Evolutionary conservation across 2,888 invertebrate genomes (phyloP).

Genomic region (Endomychus coccineus): DNA sequence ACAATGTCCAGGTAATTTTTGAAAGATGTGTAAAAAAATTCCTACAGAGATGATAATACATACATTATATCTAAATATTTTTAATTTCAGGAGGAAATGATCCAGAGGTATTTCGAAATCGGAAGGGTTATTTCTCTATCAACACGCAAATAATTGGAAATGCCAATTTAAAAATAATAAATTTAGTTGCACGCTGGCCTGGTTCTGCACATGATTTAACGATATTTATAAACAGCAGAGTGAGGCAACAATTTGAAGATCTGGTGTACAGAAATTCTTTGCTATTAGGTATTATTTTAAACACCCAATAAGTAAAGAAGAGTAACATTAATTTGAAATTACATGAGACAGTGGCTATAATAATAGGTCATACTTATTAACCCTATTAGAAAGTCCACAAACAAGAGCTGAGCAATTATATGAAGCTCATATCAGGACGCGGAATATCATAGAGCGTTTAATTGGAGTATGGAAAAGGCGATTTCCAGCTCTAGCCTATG

Average conservation of each 20-base stretch:
- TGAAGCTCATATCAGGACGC: slow-evolving; percentile 21
- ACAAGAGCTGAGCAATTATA: slow-evolving; percentile 19
- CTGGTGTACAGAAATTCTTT: slow-evolving; percentile 4
- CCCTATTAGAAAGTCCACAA: slow-evolving; percentile 19
- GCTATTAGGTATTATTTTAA: slow-evolving; percentile 9
- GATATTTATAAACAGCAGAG: slow-evolving; percentile 17
- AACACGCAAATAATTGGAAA: slow-evolving; percentile 28
- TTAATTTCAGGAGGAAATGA: neutral
- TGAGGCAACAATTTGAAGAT: slow-evolving; percentile 9
- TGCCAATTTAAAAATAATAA: slow-evolving; percentile 21
- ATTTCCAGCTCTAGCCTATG: slow-evolving; percentile 17
- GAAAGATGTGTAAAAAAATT: neutral
- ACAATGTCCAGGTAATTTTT: slow-evolving; percentile 1
- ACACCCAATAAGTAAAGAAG: neutral
- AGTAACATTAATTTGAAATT: no score
- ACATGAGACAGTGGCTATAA: slow-evolving; percentile 21
- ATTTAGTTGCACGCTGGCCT: slow-evolving; percentile 21
- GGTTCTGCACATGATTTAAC: slow-evolving; percentile 19
- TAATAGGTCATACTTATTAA: slow-evolving; percentile 16
- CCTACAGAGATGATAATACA: no score
- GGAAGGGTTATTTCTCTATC: slow-evolving; percentile 28
- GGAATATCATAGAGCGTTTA: slow-evolving; percentile 20
- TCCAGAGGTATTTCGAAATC: no score
- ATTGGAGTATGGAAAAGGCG: slow-evolving; percentile 22
- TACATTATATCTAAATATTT: neutral